Base-by-base conservation (phyloP, 2,888 invertebrate genomes). In the Axea sp. region DNA sequence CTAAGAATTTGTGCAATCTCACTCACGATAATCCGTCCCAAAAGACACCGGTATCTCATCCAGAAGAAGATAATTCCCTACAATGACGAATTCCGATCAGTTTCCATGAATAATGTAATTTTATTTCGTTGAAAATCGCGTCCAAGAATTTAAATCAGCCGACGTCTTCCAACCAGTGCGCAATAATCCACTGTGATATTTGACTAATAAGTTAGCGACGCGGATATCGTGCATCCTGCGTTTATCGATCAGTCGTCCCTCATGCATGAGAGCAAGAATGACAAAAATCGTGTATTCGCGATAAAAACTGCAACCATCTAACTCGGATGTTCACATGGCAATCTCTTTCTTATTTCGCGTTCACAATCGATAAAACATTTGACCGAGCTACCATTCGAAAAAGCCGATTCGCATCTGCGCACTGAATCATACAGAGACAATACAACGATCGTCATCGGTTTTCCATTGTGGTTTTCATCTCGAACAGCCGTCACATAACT, bases 291-390 rank as follows among this genome's bases (percentile, higher is more conserved):
- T n/a, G n/a, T n/a, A n/a, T n/a, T n/a, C n/a, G n/a, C n/a, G n/a
- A n/a, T n/a, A n/a, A n/a, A 53, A 71, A 62, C 22, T 39, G 33
- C 24, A 31, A 2, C 39, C 33, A 6, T 60, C 39, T 51, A 28
- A 19, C 43, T 69, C 45, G 14, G 30, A 31, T 37, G 8, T 33
- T 17, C 51, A 51, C 49, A 60, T 43, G 51, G 39, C 51, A 26
- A 43, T 41, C 64, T 64, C 57, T 53, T 64, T 65, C 59, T 57
- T 59, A 67, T 72, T 57, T 71, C 60, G 43, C 51, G 60, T 72
- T 49, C 43, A 51, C 47, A 76, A 78, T 75, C 77, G 76, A 78
- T 78, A 78, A 69, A 72, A 72, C 59, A 71, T 76, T 76, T 73
- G 73, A 73, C 67, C 60, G 68, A 67, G 53, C 41, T 60, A 43